Evolutionary conservation across 2,113 vertebrate species (phyloP).

Genomic region (Antigone vipio): DNA sequence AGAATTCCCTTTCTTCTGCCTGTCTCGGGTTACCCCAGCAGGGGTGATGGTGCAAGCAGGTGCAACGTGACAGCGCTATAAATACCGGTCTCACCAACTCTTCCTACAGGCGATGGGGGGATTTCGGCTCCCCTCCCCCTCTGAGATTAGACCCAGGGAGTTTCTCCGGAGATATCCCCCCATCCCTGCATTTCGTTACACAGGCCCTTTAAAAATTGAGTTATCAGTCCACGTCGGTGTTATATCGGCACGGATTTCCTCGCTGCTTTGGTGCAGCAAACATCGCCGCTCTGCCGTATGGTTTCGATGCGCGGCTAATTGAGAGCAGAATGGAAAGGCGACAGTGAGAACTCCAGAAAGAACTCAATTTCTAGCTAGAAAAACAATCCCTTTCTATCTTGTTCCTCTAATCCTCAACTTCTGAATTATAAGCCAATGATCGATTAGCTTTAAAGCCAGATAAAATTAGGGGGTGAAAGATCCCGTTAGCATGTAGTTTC

Average conservation of each 20-base stretch:
- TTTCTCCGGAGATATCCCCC: neutral
- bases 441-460: neutral
- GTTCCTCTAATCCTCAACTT: neutral
- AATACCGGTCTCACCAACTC: neutral
- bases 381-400: neutral
- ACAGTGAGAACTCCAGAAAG: neutral
- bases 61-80: neutral
- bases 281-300: fast-evolving
- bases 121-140: neutral
- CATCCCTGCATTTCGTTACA: neutral
- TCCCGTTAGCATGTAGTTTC: fast-evolving
- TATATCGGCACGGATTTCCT: fast-evolving
- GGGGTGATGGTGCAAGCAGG: neutral
- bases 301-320: fast-evolving
- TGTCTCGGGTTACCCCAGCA: neutral
- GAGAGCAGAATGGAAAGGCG: neutral
- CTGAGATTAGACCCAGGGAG: fast-evolving
- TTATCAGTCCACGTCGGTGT: fast-evolving
- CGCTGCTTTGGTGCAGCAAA: fast-evolving
- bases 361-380: neutral
- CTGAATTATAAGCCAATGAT: neutral
- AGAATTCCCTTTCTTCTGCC: neutral
- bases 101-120: fast-evolving
- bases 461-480: neutral
- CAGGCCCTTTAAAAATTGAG: neutral